Evolutionary conservation across 2,888 invertebrate genomes (phyloP), one percentile per base, ranked within the genome.

Genomic region (Drosophila aldrichi): DNA sequence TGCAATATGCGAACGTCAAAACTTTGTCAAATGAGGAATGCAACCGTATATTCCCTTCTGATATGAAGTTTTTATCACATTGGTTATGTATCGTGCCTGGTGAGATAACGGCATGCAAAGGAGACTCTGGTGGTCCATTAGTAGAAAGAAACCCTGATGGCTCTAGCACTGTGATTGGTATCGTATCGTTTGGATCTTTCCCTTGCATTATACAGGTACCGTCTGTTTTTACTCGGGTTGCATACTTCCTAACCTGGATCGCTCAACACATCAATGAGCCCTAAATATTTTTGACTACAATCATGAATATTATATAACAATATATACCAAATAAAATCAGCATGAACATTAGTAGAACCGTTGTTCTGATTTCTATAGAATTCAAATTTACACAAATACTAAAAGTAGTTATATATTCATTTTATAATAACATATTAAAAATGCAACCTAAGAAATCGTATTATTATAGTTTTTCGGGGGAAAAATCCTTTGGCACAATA

Each of bases 401-500:
- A n/a, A n/a, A n/a, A n/a, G n/a, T n/a, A n/a, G n/a, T n/a, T n/a
- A n/a, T n/a, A n/a, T 25, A 25, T 25, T 25, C 25, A 25, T 25
- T 25, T 25, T 4, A 12, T 34, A 12, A 16, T 59, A 32, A 32
- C 9, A 9, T 9, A 32, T 9, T 32, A 32, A 9, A 6, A 9
- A 32, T 32, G 8, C 6, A 32, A 0, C 8, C 4, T 25, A 6
- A 25, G 7, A 7, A 25, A 25, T 25, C 25, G 32, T 9, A 48
- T 74, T 63, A 32, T 32, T 49, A 75, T 63, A 62, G 49, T 82
- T 86, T 80, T 82, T 76, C 55, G 65, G 48, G 65, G 54, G 70
- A 61, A 65, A 86, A 84, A 86, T 86, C 84, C 72, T 83, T 87
- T 81, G 79, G 71, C 63, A 60, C 56, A 65, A 57, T 43, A 20